Conservation (phyloP, 64 coral and sea anemone genomes). For the Montipora efflorescens region DNA sequence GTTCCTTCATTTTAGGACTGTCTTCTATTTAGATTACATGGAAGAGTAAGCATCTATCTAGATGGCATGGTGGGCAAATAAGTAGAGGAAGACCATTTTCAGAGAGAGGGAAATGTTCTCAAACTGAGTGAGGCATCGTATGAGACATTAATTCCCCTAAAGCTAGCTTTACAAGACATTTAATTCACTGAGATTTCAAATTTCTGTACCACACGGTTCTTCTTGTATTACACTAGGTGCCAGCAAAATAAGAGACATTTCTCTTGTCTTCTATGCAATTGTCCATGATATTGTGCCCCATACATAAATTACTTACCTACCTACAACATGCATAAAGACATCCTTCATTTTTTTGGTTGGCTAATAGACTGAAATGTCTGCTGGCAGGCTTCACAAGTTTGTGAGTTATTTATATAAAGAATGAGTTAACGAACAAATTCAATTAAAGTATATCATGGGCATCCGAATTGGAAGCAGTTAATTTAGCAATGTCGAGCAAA, state of each 20-base stretch:
- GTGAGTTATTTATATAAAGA: too few relatives aligned
- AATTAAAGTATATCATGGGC: too few relatives aligned
- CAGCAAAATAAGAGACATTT: background rate
- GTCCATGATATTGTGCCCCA: background rate
- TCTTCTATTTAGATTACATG: slow-evolving; percentile 14
- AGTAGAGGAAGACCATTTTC: slow-evolving; percentile 50
- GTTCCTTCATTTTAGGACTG: slow-evolving; percentile 28
- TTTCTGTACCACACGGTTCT: slow-evolving; percentile 5
- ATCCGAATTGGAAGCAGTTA: too few relatives aligned
- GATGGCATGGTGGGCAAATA: slow-evolving; percentile 23
- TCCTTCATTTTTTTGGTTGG: too few relatives aligned
- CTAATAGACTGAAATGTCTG: too few relatives aligned
- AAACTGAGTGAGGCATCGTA: slow-evolving; percentile 32
- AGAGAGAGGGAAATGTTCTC: slow-evolving; percentile 6
- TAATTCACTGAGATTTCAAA: background rate
- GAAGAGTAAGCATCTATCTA: slow-evolving; percentile 25
- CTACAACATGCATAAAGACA: too few relatives aligned
- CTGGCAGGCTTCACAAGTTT: too few relatives aligned
- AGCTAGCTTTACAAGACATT: slow-evolving; percentile 8
- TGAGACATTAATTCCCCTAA: slow-evolving; percentile 20
- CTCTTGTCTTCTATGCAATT: background rate
- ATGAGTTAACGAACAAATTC: too few relatives aligned
- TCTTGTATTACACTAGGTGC: background rate
- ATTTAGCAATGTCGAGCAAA: too few relatives aligned
- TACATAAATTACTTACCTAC: too few relatives aligned